Base-by-base conservation (phyloP, 2,113 vertebrate species). In the Condylura cristata region DNA sequence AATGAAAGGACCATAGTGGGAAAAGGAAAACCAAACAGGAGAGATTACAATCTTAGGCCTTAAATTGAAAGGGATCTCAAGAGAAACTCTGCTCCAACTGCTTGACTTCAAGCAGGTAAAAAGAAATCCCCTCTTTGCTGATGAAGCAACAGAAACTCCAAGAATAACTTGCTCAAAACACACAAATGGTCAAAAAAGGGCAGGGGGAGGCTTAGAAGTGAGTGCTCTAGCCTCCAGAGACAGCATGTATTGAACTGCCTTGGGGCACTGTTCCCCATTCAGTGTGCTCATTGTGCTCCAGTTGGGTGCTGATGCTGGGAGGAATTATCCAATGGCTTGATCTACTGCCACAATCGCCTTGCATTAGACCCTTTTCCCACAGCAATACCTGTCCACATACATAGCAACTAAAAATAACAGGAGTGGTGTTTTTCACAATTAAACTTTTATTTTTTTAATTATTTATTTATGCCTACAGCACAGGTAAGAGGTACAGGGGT, bases 11-110 rank as follows among this genome's bases (percentile, higher is more conserved):
- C 82, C 41, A 53, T 72, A 94, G 74, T 74, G 44, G 46, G n/a
- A 74, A 81, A 78, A 58, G 12, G 8, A 39, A 94, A 95, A 68
- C 11, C 86, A 75, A 85, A 75, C 68, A 75, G 37, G 61, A 91
- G 92, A 83, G 22, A 90, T 94, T 86, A 63, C 14, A 94, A 75
- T 95, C 81, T 53, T 53, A 87, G 61, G 63, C 28, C 51, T 87
- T 92, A 86, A 95, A 94, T 83, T 86, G 68, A 46, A 94, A 90
- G 51, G 12, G 37, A 53, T 89, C 68, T 92, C 96, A 95, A 34
- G 56, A 90, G 61, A 90, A 1, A 4, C 82, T 79, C 56, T 96
- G 48, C 7, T 86, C 56, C 16, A 72, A 41, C 72, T 95, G 30
- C 8, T 30, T 88, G 53, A 34, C 39, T 86, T 96, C 26, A 94